Conservation (phyloP, 2,113 vertebrate genomes). For the Rhabdomys dilectus region DNA sequence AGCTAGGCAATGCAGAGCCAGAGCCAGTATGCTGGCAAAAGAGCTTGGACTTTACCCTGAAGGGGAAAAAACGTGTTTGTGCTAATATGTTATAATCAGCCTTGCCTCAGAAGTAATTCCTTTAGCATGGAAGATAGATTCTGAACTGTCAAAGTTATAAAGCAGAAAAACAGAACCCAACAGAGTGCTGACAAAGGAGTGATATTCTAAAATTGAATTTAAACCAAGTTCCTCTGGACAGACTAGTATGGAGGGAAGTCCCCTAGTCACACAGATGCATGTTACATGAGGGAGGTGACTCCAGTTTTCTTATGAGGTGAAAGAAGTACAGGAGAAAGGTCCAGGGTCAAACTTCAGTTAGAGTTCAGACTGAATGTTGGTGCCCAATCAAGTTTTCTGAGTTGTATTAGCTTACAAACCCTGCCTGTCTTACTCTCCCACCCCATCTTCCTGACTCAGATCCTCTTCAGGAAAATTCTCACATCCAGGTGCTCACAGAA, state of each 20-base stretch:
- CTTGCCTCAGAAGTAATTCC: not conserved
- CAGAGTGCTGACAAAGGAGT: not conserved
- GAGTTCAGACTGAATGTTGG: not conserved
- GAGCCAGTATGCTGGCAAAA: not conserved
- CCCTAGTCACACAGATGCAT: not conserved
- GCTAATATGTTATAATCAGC: not conserved
- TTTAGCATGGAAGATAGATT: not conserved
- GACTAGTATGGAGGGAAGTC: not conserved
- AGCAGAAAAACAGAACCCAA: slow-evolving; percentile 3
- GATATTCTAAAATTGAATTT: slow-evolving; percentile 11
- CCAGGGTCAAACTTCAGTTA: slow-evolving; percentile 44
- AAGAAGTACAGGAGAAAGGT: slow-evolving; percentile 10
- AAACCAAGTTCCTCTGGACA: slow-evolving; percentile 20
- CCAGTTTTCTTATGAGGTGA: not conserved
- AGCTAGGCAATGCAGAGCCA: not conserved
- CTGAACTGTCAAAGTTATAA: slow-evolving; percentile 48
- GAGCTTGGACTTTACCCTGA: slow-evolving; percentile 26
- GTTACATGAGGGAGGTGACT: slow-evolving; percentile 13
- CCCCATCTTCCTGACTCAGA: not conserved
- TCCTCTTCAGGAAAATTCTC: slow-evolving; percentile 1
- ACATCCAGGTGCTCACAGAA: slow-evolving; percentile 12
- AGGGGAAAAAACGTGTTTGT: not conserved
- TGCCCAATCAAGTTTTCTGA: slow-evolving; percentile 16
- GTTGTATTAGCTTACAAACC: not conserved
- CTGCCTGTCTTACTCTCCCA: not conserved